Base-by-base conservation (phyloP, 1,140 invertebrate genomes). In the Microvelia longipes region DNA sequence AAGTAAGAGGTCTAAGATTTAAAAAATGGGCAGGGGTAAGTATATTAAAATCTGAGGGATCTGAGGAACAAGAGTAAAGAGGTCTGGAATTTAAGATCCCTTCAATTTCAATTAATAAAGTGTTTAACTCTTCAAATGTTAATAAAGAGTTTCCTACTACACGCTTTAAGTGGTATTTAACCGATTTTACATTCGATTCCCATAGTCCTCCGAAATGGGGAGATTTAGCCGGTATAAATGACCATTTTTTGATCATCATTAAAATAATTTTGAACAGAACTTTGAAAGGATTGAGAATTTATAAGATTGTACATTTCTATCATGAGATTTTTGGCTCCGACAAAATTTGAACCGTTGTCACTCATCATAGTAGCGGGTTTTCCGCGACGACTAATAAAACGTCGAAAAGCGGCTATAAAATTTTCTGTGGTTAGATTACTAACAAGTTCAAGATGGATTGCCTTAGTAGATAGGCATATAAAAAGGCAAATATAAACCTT, bases 401-500 rank as follows among this genome's bases (percentile, higher is more conserved):
- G 68, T 1, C 50, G 50, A 14, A 78, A 68, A 13, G 74, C 71
- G n/a, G 71, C 63, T 0, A 77, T n/a, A 35, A 77, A 75, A 2
- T 67, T 67, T 50, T 76, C 71, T 5, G 73, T 71, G n/a, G 74
- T 50, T 2, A 77, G 24, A 69, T 73, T 70, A 19, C 50, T 69
- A 0, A 76, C 76, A 1, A 74, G 2, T 70, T 78, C 76, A 13
- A 78, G 30, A 30, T 78, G 77, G 13, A 76, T 70, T 35, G 75
- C 76, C 62, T 71, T 69, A 24, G 74, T 74, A 1, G 72, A 63
- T 19, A 74, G 66, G 67, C 76, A 78, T 1, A 75, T 72, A 70
- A 76, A 77, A 1, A 77, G 30, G 29, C 69, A 70, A 19, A 77
- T 26, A 66, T 79, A 79, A 1, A 67, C 74, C 69, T 80, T 80